Evolutionary conservation across 2,888 invertebrate species (phyloP).

Genomic region (Oscheius sp.): DNA sequence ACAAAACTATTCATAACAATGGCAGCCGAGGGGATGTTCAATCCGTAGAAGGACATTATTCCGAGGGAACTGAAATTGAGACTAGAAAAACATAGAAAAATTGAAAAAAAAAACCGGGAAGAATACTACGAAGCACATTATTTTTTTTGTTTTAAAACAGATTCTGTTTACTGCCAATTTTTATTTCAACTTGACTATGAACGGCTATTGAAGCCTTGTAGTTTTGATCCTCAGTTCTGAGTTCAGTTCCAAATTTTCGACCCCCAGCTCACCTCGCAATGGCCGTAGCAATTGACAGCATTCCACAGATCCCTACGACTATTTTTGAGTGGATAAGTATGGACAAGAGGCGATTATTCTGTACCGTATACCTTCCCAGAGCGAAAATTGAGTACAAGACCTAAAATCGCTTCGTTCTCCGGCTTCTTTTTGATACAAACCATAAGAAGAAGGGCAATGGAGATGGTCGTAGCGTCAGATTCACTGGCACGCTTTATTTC

Average conservation of each 20-base stretch:
- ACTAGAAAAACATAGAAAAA: too few relatives aligned
- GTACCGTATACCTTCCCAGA: constrained; percentile 81
- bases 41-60: constrained; percentile 84
- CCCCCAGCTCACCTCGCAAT: constrained; percentile 78
- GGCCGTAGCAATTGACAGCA: constrained; percentile 85
- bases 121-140: too few relatives aligned
- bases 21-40: constrained; percentile 87
- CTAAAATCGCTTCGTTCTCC: constrained; percentile 18
- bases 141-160: too few relatives aligned
- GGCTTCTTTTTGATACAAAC: not conserved
- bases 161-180: too few relatives aligned
- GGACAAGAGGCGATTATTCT: constrained; percentile 51
- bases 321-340: constrained; percentile 85
- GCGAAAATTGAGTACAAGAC: constrained; percentile 89
- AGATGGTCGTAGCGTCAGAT: constrained; percentile 86
- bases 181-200: too few relatives aligned
- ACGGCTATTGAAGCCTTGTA: too few relatives aligned
- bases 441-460: constrained; percentile 89
- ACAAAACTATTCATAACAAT: constrained; percentile 93
- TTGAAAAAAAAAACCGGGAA: too few relatives aligned
- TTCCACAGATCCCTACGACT: constrained; percentile 85
- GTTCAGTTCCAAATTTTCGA: too few relatives aligned
- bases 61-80: constrained; percentile 78
- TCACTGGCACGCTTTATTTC: constrained; percentile 87
- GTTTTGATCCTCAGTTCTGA: too few relatives aligned